These are phyloP conservation scores for Caenorhabditis sp. DNA, from an alignment of 2,888 invertebrate genomes.

Conservation along the genomic window DNA sequence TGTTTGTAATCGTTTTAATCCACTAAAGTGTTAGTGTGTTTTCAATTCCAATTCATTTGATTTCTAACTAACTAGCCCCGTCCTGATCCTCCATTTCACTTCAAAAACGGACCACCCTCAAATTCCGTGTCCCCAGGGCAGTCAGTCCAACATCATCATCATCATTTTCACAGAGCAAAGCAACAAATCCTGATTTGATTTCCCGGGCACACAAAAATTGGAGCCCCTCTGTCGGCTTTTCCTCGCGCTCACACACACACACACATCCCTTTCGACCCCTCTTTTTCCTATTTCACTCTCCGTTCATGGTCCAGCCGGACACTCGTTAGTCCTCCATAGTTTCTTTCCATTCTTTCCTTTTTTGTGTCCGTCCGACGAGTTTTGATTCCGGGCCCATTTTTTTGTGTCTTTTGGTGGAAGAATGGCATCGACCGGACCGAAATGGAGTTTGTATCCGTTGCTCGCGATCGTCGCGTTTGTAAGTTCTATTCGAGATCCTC, in stretches of 20 bases:
- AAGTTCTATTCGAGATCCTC: conserved; percentile 48
- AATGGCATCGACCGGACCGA: conserved; percentile 70
- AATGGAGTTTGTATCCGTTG: conserved; percentile 74
- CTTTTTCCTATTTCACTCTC: conserved; percentile 9
- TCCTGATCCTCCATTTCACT: no score
- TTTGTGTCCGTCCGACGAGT: neutral
- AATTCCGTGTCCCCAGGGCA: neutral
- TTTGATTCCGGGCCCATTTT: neutral
- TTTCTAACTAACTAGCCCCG: no score
- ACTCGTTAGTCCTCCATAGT: conserved; percentile 46
- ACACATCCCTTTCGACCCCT: conserved; percentile 19
- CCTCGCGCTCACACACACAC: conserved; percentile 7
- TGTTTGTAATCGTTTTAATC: no score
- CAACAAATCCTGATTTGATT: conserved; percentile 34
- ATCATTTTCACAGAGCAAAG: conserved; percentile 32
- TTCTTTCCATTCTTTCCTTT: neutral
- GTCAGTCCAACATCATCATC: conserved; percentile 15
- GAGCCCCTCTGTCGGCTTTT: conserved; percentile 7
- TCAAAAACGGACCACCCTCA: conserved; percentile 13
- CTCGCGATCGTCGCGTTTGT: conserved; percentile 73
- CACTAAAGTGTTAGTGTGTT: no score
- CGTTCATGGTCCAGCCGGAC: conserved; percentile 28
- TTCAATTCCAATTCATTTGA: no score
- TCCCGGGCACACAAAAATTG: conserved; percentile 42
- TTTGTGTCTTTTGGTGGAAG: no score